Conservation (phyloP, 2,113 vertebrate species). For the Chaetops frenatus region DNA sequence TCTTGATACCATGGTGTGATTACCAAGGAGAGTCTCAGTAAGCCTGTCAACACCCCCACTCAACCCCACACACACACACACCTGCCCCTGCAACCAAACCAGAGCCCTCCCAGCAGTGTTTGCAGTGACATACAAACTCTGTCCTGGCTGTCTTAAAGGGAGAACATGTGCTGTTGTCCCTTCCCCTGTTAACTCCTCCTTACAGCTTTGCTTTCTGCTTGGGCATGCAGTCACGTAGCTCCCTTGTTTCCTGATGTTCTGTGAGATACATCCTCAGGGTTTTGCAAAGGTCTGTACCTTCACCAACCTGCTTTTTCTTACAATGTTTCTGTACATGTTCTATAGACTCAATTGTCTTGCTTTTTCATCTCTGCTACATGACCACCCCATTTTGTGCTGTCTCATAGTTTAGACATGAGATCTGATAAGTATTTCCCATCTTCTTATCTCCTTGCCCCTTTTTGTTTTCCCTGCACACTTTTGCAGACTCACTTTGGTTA, state of each 20-base stretch:
- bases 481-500: conserved; percentile 31
- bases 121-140: background rate
- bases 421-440: background rate
- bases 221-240: background rate
- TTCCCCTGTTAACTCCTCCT: background rate
- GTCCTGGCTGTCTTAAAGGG: background rate
- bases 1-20: background rate
- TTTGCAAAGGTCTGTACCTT: background rate
- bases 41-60: background rate
- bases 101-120: background rate
- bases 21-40: background rate
- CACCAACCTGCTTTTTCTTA: background rate
- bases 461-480: background rate
- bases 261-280: background rate
- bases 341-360: background rate
- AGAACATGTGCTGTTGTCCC: conserved; percentile 34
- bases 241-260: conserved; percentile 3
- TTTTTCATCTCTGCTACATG: background rate
- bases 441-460: background rate
- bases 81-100: accelerated
- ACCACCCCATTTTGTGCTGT: background rate
- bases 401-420: background rate
- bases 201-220: background rate
- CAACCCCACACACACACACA: background rate
- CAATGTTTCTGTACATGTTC: background rate